Evolutionary conservation across 2,797 vertebrate genomes (phyloP), one percentile per base, ranked within the genome.

Genomic region (Onychomys leucogaster): DNA sequence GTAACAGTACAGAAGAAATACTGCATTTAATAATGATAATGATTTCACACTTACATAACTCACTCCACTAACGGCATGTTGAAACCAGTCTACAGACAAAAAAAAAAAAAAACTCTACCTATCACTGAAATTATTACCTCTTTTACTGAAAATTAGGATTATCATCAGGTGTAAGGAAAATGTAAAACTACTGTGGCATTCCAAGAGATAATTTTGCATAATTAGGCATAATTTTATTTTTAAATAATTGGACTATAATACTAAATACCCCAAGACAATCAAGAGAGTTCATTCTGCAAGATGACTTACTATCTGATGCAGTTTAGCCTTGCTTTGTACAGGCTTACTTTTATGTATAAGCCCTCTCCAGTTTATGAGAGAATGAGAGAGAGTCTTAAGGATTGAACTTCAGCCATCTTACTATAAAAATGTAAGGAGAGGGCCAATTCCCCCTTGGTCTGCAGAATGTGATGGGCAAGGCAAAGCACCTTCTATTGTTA

Each of bases 1-100:
- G 80, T 97, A 94, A 96, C 23, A 88, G 73, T 95, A 90, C n/a
- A 84, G 93, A 92, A 96, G 77, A 97, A 94, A 92, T 95, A 77
- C 43, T 96, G 34, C 71, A 91, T 71, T 96, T 96, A 95, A 97
- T 96, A 95, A 92, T 94, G 75, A 46, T 95, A 95, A 90, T 94
- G 43, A 94, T 89, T 95, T 98, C 89, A 96, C 69, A 91, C 69
- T 90, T 95, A 89, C 2, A 46, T 94, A 90, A 90, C 61, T 94
- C 16, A 43, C 93, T 80, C 61, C 6, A 75, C 57, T 80, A 92
- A 96, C 87, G 14, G 41, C n/a, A 76, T 83, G 57, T 49, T 83
- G 52, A 91, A 97, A 93, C 55, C 82, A 46, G 92, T 94, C 96
- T 80, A 87, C 11, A 49, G 76, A 29, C 9, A 77, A 87, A 86